These are phyloP conservation scores for Pipistrellus nathusii DNA, from an alignment of 2,797 vertebrate genomes.

Conservation along the genomic window DNA sequence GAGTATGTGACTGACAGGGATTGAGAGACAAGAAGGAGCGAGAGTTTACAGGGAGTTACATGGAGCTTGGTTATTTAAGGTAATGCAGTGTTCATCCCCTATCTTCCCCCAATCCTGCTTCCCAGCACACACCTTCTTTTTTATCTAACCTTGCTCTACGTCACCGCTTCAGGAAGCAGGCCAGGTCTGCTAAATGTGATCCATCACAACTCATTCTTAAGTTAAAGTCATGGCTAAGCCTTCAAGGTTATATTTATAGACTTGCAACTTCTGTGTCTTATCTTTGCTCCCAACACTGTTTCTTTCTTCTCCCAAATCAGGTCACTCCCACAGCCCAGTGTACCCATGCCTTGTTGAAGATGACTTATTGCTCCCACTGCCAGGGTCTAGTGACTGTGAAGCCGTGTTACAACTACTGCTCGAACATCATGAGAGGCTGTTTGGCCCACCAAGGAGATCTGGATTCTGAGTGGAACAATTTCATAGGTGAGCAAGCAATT, in stretches of 20 bases:
- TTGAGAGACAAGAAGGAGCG: not conserved
- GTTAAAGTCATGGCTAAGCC: not conserved
- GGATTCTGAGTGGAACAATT: constrained; percentile 97
- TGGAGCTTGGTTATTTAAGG: not conserved
- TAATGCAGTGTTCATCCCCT: not conserved
- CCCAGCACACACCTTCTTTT: not conserved
- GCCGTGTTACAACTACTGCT: constrained; percentile 98
- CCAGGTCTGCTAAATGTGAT: not conserved
- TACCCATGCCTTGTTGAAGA: constrained; percentile 94
- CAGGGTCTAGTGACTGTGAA: constrained; percentile 94
- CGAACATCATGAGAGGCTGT: constrained; percentile 98
- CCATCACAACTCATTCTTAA: not conserved
- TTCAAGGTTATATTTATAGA: not conserved
- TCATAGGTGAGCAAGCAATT: constrained; percentile 92
- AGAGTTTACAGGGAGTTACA: not conserved
- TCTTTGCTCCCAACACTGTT: not conserved
- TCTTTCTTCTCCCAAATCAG: constrained; percentile 85
- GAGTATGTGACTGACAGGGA: not conserved
- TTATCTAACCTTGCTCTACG: not conserved
- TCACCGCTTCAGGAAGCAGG: not conserved
- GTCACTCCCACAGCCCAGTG: constrained; percentile 95
- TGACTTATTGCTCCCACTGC: constrained; percentile 98
- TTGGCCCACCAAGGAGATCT: constrained; percentile 97
- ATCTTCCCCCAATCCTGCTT: not conserved
- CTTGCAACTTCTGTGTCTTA: not conserved